Conservation (phyloP, 2,888 invertebrate genomes). For the Nomada ruficornis region DNA sequence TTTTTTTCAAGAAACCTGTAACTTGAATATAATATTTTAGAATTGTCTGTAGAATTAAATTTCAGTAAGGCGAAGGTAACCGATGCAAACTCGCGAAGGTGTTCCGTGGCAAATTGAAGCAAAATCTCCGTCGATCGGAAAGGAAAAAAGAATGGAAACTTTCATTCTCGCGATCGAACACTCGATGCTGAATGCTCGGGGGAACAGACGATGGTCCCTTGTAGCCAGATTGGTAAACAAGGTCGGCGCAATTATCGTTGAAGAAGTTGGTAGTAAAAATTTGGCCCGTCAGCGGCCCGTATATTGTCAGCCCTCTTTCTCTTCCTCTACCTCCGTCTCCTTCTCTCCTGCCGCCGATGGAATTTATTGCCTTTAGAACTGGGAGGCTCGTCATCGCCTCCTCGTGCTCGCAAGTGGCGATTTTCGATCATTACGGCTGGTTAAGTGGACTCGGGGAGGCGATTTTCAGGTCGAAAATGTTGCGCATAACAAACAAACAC, state of each 20-base stretch:
- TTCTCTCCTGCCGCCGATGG: slow-evolving; percentile 17
- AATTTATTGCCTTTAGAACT: slow-evolving; percentile 56
- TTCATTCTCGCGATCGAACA: slow-evolving; percentile 15
- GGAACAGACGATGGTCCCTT: slow-evolving; percentile 32
- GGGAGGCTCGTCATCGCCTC: slow-evolving; percentile 37
- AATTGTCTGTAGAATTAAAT: too few relatives aligned
- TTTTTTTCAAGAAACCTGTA: too few relatives aligned
- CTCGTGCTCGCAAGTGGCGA: slow-evolving; percentile 63
- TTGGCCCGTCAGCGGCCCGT: slow-evolving; percentile 15
- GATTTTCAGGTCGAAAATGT: slow-evolving; percentile 53
- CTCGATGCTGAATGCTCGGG: neutral
- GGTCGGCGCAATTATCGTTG: slow-evolving; percentile 59
- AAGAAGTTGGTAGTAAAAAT: slow-evolving; percentile 63
- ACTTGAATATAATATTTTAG: too few relatives aligned
- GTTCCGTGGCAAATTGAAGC: neutral
- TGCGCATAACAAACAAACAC: slow-evolving; percentile 62
- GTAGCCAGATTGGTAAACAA: slow-evolving; percentile 59
- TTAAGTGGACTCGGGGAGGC: slow-evolving; percentile 59
- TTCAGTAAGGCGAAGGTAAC: neutral
- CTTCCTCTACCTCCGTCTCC: neutral
- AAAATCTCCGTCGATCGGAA: slow-evolving; percentile 2
- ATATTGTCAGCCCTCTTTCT: neutral
- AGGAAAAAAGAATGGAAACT: slow-evolving; percentile 29
- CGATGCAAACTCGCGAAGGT: slow-evolving; percentile 21
- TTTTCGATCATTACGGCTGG: slow-evolving; percentile 66